Evolutionary conservation across 2,888 invertebrate genomes (phyloP).

Genomic region (Beris morrisii): DNA sequence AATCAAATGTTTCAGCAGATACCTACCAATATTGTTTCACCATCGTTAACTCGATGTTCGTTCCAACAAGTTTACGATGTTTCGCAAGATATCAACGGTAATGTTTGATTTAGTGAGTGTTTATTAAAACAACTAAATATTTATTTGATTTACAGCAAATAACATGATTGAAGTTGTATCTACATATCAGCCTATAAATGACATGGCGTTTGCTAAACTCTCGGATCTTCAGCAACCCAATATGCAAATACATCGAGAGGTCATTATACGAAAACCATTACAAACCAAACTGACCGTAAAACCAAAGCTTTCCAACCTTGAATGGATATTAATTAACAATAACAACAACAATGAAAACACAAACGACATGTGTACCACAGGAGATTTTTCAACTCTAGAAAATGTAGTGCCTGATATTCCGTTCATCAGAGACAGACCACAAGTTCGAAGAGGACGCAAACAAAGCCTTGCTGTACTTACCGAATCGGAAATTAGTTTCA

Average conservation of each 20-base stretch:
- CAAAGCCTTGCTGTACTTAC: constrained; percentile 4
- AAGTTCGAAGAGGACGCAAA: constrained; percentile 11
- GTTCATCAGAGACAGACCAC: background rate
- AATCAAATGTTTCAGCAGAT: constrained; percentile 10
- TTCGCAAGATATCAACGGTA: constrained; percentile 17
- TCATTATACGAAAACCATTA: constrained; percentile 17
- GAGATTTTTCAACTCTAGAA: constrained; percentile 6
- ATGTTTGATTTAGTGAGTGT: background rate
- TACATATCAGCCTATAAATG: constrained; percentile 9
- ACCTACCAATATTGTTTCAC: background rate
- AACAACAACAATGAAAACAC: background rate
- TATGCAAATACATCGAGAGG: background rate
- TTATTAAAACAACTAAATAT: background rate
- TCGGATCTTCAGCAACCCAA: background rate
- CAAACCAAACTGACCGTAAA: constrained; percentile 8
- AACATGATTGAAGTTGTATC: constrained; percentile 1
- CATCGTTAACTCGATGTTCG: background rate
- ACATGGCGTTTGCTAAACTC: background rate
- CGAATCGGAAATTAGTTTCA: constrained; percentile 15
- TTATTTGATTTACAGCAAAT: background rate
- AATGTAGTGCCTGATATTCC: constrained; percentile 15
- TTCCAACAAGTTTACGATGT: constrained; percentile 4
- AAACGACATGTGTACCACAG: background rate
- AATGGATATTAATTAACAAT: constrained; percentile 8
- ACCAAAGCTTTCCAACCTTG: constrained; percentile 1